A percentile compares a stretch with the other conserved stretches of the same genome.
phyloP scores from a whole-genome alignment of 2,888 invertebrate species.

The Minunthozetes semirufus region DNA sequence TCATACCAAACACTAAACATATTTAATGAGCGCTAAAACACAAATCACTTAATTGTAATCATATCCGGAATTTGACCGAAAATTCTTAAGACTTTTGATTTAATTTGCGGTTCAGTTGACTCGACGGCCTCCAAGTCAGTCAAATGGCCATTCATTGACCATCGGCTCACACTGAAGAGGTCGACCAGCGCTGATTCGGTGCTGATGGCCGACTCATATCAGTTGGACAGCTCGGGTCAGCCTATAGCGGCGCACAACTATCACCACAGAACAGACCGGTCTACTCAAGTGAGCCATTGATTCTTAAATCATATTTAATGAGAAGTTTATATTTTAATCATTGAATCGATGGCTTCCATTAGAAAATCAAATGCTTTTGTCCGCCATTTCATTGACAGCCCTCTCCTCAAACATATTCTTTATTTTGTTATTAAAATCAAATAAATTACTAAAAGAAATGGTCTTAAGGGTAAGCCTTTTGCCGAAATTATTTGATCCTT shows the following conservation, averaged over 20 bases:
- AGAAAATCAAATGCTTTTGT: too few relatives aligned
- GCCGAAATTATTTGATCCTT: too few relatives aligned
- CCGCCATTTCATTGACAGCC: too few relatives aligned
- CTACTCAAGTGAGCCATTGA: neutral
- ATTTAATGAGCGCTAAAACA: neutral
- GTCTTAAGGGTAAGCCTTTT: too few relatives aligned
- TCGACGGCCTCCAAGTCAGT: neutral
- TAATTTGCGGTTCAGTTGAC: neutral
- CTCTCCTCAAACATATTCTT: too few relatives aligned
- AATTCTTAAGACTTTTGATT: neutral
- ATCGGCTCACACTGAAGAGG: neutral
- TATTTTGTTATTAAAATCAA: too few relatives aligned
- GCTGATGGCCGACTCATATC: neutral
- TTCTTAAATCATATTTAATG: neutral
- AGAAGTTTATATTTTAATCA: neutral
- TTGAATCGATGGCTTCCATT: too few relatives aligned
- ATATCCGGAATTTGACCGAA: neutral
- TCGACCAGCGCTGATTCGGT: neutral
- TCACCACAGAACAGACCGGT: neutral
- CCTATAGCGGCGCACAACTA: neutral
- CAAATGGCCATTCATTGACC: neutral
- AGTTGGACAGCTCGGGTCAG: neutral
- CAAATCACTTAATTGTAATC: neutral
- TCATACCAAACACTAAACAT: neutral
- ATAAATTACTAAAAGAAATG: too few relatives aligned